A percentile compares a stretch with the other conserved stretches of the same genome.
These are phyloP conservation scores for Ailurus styani DNA, from an alignment of 2,113 vertebrate genomes.

Conservation along the genomic window DNA sequence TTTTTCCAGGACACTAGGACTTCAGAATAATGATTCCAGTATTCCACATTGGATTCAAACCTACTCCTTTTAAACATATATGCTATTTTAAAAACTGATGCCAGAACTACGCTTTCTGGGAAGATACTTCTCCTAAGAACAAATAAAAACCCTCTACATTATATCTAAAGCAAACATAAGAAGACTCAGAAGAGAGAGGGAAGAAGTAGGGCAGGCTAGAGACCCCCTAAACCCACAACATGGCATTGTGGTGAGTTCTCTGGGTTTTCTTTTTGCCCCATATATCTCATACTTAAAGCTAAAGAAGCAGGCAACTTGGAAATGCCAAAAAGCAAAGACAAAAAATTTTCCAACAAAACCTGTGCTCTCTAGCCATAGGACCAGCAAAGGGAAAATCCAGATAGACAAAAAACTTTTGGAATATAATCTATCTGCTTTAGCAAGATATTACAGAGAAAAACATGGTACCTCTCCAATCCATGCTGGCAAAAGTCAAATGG, in stretches of 20 bases:
- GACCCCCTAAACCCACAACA: neutral
- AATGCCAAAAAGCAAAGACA: neutral
- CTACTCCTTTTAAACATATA: neutral
- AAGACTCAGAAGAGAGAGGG: neutral
- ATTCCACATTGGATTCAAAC: neutral
- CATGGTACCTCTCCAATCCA: neutral
- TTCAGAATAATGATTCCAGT: neutral
- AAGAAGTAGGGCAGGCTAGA: neutral
- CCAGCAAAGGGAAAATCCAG: neutral
- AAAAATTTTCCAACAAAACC: neutral
- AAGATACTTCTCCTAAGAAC: neutral
- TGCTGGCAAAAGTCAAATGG: neutral
- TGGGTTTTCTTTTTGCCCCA: neutral
- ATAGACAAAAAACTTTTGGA: neutral
- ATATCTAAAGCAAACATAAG: neutral
- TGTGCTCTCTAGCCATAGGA: neutral
- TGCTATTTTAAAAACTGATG: neutral
- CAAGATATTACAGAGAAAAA: neutral
- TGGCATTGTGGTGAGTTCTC: fast-evolving
- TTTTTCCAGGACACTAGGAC: neutral
- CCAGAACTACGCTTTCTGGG: neutral
- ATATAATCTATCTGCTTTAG: neutral
- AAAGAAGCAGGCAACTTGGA: neutral
- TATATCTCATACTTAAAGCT: neutral
- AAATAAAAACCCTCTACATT: neutral